Percentiles rank a stretch among this genome's conserved stretches.
phyloP scores from a whole-genome alignment of 1,140 invertebrate species.

The Himalopsyche phryganea region DNA sequence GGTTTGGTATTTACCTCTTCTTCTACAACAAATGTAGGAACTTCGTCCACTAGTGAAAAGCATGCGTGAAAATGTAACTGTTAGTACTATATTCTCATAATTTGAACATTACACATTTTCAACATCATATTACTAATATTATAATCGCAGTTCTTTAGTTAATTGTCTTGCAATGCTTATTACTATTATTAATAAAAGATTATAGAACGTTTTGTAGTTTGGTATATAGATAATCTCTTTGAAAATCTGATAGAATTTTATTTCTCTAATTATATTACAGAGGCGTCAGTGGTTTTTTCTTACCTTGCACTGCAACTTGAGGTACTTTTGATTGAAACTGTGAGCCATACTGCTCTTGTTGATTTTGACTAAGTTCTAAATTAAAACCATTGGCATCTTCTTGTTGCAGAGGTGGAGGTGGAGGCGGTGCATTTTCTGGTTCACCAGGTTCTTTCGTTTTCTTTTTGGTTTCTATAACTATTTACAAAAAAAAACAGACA shows the following conservation, averaged over 20 bases:
- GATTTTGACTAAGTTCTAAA: slow-evolving; percentile 67
- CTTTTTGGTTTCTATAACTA: not conserved
- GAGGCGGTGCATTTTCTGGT: slow-evolving; percentile 19
- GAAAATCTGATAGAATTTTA: no score
- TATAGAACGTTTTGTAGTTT: no score
- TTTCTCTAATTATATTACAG: no score
- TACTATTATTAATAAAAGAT: no score
- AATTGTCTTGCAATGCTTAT: no score
- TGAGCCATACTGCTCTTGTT: slow-evolving; percentile 69
- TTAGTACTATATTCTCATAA: not conserved
- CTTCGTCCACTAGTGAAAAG: slow-evolving; percentile 20
- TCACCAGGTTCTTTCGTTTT: not conserved
- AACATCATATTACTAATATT: no score
- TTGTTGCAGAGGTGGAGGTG: slow-evolving; percentile 37
- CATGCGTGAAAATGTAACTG: not conserved
- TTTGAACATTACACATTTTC: no score
- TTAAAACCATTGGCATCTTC: slow-evolving; percentile 60
- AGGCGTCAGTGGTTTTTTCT: no score
- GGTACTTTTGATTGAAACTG: slow-evolving; percentile 59
- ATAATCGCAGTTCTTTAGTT: no score
- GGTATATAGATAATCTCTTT: no score
- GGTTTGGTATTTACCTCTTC: slow-evolving; percentile 38
- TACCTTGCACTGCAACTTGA: slow-evolving; percentile 54
- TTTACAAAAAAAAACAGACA: not conserved
- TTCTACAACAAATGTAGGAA: slow-evolving; percentile 38